Percentiles rank a stretch among this genome's conserved stretches.
These are phyloP conservation scores for Diadegma fenestrale DNA, from an alignment of 2,888 invertebrate species.

Conservation along the genomic window DNA sequence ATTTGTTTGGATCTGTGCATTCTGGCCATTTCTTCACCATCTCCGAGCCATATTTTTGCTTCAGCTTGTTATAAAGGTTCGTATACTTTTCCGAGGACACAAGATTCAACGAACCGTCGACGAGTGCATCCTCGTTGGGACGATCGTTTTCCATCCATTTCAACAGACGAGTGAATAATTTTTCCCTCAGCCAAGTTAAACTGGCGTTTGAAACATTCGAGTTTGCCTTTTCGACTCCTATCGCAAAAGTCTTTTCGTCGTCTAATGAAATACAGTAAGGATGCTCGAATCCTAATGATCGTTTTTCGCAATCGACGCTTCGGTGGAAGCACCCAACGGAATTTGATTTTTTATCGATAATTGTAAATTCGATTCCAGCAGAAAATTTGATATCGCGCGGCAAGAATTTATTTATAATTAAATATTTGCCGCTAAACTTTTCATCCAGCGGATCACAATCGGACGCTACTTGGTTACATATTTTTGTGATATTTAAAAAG, in stretches of 20 bases:
- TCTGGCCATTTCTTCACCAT: constrained; percentile 95
- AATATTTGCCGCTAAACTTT: constrained; percentile 78
- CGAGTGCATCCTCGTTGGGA: constrained; percentile 71
- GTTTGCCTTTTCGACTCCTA: constrained; percentile 58
- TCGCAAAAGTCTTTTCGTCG: constrained; percentile 63
- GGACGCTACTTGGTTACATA: not conserved
- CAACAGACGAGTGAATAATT: constrained; percentile 87
- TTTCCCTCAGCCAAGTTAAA: constrained; percentile 86
- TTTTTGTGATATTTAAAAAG: constrained; percentile 74
- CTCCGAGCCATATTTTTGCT: constrained; percentile 91
- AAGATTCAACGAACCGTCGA: constrained; percentile 87
- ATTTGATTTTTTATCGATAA: constrained; percentile 83
- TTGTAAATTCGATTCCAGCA: constrained; percentile 81
- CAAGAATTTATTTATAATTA: constrained; percentile 84
- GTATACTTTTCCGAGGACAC: constrained; percentile 90
- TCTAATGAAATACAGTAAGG: constrained; percentile 76
- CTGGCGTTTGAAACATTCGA: constrained; percentile 68
- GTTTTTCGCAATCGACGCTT: constrained; percentile 81
- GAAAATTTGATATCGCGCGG: constrained; percentile 84
- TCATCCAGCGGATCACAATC: constrained; percentile 71
- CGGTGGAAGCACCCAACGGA: constrained; percentile 86
- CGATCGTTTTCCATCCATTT: constrained; percentile 87
- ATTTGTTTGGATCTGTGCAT: constrained; percentile 96
- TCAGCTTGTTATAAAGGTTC: constrained; percentile 90
- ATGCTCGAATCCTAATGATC: constrained; percentile 84